Evolutionary conservation across 1,140 invertebrate genomes (phyloP).

Genomic region (Drosophila sproati): DNA sequence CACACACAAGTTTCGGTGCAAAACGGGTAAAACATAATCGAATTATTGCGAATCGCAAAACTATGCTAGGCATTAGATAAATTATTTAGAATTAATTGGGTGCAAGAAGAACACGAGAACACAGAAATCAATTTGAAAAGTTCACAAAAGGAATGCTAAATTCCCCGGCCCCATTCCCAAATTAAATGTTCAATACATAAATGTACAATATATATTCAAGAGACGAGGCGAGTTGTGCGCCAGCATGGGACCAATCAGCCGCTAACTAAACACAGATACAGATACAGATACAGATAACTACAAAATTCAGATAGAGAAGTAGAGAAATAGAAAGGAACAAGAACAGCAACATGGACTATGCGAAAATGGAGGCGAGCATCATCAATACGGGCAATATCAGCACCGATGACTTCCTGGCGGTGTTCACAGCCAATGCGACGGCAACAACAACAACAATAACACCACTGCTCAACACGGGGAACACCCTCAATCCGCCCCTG

Average conservation of each 20-base stretch:
- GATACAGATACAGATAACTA: constrained; percentile 35
- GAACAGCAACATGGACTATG: constrained; percentile 63
- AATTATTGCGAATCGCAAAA: constrained; percentile 61
- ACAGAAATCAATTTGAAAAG: constrained; percentile 14
- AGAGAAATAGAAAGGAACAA: constrained; percentile 22
- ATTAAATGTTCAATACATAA: constrained; percentile 66
- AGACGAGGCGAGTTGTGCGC: constrained; percentile 27
- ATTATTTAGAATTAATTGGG: constrained; percentile 66
- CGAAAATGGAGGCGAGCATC: constrained; percentile 65
- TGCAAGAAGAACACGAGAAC: constrained; percentile 26
- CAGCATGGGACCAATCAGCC: constrained; percentile 75
- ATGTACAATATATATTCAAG: constrained; percentile 2
- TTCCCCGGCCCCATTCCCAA: constrained; percentile 44
- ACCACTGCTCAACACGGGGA: constrained; percentile 11
- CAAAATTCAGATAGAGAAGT: not conserved
- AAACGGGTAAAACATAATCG: constrained; percentile 80
- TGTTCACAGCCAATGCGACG: constrained; percentile 58
- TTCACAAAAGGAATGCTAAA: constrained; percentile 23
- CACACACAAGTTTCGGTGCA: constrained; percentile 82
- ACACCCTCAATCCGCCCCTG: constrained; percentile 71
- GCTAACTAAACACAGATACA: constrained; percentile 51
- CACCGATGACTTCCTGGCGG: constrained; percentile 80
- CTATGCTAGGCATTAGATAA: constrained; percentile 70
- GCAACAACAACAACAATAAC: constrained; percentile 11
- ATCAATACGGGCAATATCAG: constrained; percentile 83